Base-by-base conservation (phyloP, 2,797 vertebrate genomes). In the Acanthiza pusilla region DNA sequence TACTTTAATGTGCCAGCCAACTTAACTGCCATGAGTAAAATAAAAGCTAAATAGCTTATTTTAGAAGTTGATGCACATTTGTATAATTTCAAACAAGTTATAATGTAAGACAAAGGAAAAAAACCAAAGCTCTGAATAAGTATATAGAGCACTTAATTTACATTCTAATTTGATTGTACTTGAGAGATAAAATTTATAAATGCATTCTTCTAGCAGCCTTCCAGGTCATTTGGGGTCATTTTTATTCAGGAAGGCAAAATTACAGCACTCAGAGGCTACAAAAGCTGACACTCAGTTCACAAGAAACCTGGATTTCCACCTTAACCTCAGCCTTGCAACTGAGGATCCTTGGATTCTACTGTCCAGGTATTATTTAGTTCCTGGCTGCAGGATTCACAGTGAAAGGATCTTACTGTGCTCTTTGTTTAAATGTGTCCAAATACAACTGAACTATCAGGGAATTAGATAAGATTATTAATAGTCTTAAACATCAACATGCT, bases 1-100 rank as follows among this genome's bases (percentile, higher is more conserved):
- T 91, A 91, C 72, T 93, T 93, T 93, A 95, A 94, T 85, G 81
- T 67, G 68, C 61, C 32, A 91, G 73, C 29, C 72, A 94, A 85
- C 76, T 80, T 81, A 95, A 95, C 27, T 90, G 74, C 47, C 58
- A 60, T 3, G 11, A 88, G 32, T 84, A 87, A 96, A 95, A 95
- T 57, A 94, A 92, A 91, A 95, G 50, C 47, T 48, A 72, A 88
- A 89, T 22, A 89, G 67, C 32, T 94, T 86, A 89, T 82, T 95
- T 89, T 3, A 94, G 67, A 86, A 87, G 38, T 60, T 73, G 55
- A 55, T 70, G 63, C 34, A 38, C 16, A 53, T 78, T 66, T 70
- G 34, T 82, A 2, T 36, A 22, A 78, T 76, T 94, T 93, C 34
- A 10, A 27, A 34, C 61, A 85, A 76, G 27, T 81, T 73, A 58